A percentile compares a stretch with the other conserved stretches of the same genome.
These are phyloP conservation scores for Aphidius gifuensis DNA, from an alignment of 1,140 invertebrate genomes.

Conservation along the genomic window DNA sequence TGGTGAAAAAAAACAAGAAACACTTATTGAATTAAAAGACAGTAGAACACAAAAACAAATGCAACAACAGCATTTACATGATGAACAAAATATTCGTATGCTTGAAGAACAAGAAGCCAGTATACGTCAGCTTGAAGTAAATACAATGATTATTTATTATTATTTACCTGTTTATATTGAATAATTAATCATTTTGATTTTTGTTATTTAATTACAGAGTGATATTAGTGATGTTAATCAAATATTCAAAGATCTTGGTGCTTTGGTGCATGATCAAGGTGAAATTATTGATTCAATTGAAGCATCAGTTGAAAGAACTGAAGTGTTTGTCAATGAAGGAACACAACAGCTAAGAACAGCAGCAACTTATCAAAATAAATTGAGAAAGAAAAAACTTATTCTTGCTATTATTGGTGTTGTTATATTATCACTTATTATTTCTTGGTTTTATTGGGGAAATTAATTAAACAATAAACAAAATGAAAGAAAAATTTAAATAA, in stretches of 20 bases:
- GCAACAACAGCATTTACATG: conserved; percentile 76
- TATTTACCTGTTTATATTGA: not conserved
- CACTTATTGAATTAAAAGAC: conserved; percentile 67
- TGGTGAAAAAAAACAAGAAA: conserved; percentile 58
- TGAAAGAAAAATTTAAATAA: too few species aligned
- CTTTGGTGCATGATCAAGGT: conserved; percentile 96
- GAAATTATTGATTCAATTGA: conserved; percentile 96
- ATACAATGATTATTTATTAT: conserved; percentile 23
- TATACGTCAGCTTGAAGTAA: conserved; percentile 85
- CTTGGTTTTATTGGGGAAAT: too few species aligned
- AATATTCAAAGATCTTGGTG: conserved; percentile 96
- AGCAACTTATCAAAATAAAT: conserved; percentile 80
- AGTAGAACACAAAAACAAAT: conserved; percentile 58
- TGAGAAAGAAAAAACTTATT: conserved; percentile 83
- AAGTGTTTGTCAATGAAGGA: conserved; percentile 80
- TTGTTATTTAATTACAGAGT: conserved; percentile 60
- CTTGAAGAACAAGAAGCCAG: conserved; percentile 88
- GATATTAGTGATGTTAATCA: conserved; percentile 96
- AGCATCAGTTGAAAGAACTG: conserved; percentile 88
- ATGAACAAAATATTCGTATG: conserved; percentile 80
- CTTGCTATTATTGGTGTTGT: conserved; percentile 65
- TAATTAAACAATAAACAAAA: too few species aligned
- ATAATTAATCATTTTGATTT: conserved; percentile 6
- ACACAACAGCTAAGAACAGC: conserved; percentile 78
- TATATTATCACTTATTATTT: conserved; percentile 68